These are phyloP conservation scores for Cirrhinus molitorella DNA, from an alignment of 2,797 vertebrate genomes.

Conservation along the genomic window DNA sequence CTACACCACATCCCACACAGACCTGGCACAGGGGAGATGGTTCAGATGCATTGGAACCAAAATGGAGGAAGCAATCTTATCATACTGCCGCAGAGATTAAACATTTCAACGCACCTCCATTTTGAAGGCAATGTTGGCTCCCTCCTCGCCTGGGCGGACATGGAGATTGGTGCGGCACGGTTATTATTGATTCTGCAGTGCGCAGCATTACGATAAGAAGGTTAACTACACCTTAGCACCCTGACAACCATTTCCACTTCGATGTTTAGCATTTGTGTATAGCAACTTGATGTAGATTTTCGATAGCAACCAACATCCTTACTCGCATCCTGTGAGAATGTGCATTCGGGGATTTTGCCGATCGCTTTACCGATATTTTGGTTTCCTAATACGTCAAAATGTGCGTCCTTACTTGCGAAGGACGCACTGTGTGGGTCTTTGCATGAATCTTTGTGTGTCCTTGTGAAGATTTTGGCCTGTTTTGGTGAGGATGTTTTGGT, in stretches of 20 bases:
- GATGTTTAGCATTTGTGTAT: slow-evolving; percentile 12
- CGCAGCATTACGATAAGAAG: slow-evolving; percentile 37
- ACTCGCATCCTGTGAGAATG: background rate
- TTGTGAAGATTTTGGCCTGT: slow-evolving; percentile 14
- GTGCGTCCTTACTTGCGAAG: background rate
- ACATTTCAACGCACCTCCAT: slow-evolving; percentile 46
- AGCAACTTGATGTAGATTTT: slow-evolving; percentile 28
- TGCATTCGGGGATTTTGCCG: slow-evolving; percentile 6
- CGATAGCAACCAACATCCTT: slow-evolving; percentile 26
- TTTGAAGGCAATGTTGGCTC: slow-evolving; percentile 37
- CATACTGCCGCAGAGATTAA: slow-evolving; percentile 44
- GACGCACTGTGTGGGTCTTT: slow-evolving; percentile 5
- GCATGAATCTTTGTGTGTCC: slow-evolving; percentile 1
- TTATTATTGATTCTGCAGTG: slow-evolving; percentile 49
- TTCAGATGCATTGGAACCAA: slow-evolving; percentile 45
- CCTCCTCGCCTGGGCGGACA: slow-evolving; percentile 42
- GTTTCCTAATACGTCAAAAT: background rate
- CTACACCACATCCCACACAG: slow-evolving; percentile 45
- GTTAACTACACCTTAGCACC: slow-evolving; percentile 44
- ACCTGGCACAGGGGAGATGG: slow-evolving; percentile 46
- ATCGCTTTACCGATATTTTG: background rate
- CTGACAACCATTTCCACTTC: slow-evolving; percentile 30
- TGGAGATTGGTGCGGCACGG: slow-evolving; percentile 44
- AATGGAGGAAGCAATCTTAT: slow-evolving; percentile 51
- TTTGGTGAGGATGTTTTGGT: slow-evolving; percentile 10